These are phyloP conservation scores for Syncerus caffer DNA, from an alignment of 2,797 vertebrate genomes.

Conservation along the genomic window DNA sequence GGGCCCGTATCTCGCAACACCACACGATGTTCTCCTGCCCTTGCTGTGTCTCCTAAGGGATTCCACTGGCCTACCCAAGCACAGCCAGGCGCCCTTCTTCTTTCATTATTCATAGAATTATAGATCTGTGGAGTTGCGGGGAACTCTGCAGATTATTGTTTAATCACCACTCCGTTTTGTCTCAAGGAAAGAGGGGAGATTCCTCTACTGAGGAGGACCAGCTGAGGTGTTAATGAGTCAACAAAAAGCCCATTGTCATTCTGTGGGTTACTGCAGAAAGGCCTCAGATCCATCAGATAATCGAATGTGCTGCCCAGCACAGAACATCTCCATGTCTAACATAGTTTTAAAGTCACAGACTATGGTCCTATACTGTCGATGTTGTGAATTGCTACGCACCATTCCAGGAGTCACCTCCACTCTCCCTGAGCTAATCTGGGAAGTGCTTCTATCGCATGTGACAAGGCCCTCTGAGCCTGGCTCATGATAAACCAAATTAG, in stretches of 20 bases:
- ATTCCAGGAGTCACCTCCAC: neutral
- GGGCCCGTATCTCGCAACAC: accelerated
- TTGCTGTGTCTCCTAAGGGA: neutral
- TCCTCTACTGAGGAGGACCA: accelerated
- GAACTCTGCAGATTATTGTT: neutral
- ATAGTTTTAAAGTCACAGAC: neutral
- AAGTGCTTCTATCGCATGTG: neutral
- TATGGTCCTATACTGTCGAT: neutral
- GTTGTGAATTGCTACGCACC: neutral
- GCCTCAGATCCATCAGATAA: neutral
- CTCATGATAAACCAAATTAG: neutral
- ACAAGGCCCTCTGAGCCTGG: slow-evolving; percentile 11
- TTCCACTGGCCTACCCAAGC: neutral
- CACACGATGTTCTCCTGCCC: neutral
- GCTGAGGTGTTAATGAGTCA: neutral
- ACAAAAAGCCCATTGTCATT: neutral
- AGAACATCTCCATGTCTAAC: neutral
- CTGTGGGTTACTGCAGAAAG: neutral
- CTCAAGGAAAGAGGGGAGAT: neutral
- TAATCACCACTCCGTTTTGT: neutral
- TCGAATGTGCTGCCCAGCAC: neutral
- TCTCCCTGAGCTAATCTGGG: neutral
- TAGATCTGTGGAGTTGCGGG: neutral
- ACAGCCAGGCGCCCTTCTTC: neutral
- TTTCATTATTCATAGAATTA: neutral